Conservation (phyloP, 2,797 vertebrate species). For the Carcharodon carcharias region DNA sequence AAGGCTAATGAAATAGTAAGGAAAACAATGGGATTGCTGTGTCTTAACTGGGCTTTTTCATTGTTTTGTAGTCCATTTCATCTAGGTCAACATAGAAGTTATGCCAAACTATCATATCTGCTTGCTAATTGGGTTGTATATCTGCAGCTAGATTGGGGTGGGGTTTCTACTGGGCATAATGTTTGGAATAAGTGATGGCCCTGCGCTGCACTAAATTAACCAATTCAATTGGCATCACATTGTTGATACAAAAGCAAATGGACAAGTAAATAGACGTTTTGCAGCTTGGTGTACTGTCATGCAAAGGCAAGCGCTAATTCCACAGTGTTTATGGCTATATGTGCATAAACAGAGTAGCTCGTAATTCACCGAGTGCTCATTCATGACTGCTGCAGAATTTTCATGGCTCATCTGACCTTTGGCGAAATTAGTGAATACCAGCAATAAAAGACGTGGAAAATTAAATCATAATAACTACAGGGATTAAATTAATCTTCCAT, state of each 20-base stretch:
- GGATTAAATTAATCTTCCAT: conserved; percentile 3
- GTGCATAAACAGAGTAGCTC: neutral
- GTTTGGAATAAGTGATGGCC: neutral
- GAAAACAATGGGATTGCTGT: neutral
- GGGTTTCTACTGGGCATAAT: neutral
- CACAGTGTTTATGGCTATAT: neutral
- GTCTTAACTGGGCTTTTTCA: neutral
- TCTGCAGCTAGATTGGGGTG: neutral
- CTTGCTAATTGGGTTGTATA: neutral
- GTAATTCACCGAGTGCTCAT: conserved; percentile 38
- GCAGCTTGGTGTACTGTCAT: neutral
- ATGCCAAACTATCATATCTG: neutral
- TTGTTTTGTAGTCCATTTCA: neutral
- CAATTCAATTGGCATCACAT: neutral
- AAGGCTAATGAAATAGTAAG: neutral
- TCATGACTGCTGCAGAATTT: conserved; percentile 41
- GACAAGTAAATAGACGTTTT: neutral
- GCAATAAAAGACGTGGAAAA: conserved; percentile 37
- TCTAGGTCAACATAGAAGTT: neutral
- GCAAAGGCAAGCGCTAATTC: neutral
- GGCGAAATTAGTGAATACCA: conserved; percentile 98
- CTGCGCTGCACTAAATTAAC: neutral
- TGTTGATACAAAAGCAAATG: neutral
- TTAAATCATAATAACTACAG: neutral
- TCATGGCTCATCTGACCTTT: conserved; percentile 64